phyloP scores from a whole-genome alignment of 2,113 vertebrate genomes.

The Cyanoderma ruficeps region DNA sequence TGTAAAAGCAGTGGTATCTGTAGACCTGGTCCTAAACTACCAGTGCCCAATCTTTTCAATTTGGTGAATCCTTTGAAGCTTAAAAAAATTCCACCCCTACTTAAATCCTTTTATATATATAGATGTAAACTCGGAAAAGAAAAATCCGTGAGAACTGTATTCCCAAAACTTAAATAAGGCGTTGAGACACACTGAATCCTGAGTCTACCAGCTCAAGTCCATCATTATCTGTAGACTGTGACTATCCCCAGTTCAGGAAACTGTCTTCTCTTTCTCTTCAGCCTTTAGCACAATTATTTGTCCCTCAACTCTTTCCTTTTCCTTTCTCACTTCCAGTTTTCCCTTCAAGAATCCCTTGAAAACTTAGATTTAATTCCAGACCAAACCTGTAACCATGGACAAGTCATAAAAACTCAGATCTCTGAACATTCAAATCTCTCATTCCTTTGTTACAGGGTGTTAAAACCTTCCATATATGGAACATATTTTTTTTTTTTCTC shows the following conservation, averaged over 20 bases:
- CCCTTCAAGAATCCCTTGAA: neutral
- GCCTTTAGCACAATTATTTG: neutral
- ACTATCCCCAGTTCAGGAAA: neutral
- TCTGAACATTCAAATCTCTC: neutral
- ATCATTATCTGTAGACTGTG: neutral
- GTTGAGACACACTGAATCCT: neutral
- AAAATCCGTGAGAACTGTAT: neutral
- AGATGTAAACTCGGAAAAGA: neutral
- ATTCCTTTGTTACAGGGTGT: neutral
- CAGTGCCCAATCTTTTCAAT: neutral
- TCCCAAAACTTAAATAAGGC: neutral
- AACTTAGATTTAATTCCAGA: neutral
- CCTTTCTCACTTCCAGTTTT: neutral
- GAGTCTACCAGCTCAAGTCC: neutral
- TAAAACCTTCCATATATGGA: neutral
- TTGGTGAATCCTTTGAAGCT: neutral
- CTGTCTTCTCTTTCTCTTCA: neutral
- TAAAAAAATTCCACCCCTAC: neutral
- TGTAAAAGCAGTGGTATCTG: neutral
- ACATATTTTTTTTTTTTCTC: neutral
- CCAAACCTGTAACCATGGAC: neutral
- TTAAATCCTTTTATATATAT: neutral
- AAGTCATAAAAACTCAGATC: neutral
- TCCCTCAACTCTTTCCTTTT: neutral
- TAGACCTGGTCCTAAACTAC: neutral